phyloP scores from a whole-genome alignment of 2,888 invertebrate genomes.

The Dexiosoma caninum region DNA sequence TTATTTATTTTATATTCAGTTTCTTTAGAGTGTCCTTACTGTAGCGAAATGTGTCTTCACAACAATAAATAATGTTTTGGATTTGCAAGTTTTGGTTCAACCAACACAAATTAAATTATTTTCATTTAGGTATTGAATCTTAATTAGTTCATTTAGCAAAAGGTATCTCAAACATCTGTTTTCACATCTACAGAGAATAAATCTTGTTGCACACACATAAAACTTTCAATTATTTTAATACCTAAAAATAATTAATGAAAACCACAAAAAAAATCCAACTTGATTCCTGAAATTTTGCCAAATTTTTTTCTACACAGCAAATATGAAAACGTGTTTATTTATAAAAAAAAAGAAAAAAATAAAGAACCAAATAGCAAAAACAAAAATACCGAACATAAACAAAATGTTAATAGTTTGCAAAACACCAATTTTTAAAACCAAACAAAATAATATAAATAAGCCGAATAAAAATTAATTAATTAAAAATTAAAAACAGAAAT shows the following conservation, averaged over 20 bases:
- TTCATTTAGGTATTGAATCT: not conserved
- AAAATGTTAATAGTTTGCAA: slow-evolving; percentile 67
- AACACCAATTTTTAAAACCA: slow-evolving; percentile 66
- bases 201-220: not conserved
- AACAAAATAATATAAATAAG: slow-evolving; percentile 34
- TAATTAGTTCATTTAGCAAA: not conserved
- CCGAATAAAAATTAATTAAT: slow-evolving; percentile 34
- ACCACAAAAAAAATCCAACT: slow-evolving; percentile 56
- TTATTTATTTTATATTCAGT: not conserved
- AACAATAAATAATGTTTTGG: not conserved
- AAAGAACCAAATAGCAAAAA: slow-evolving; percentile 43
- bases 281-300: slow-evolving; percentile 67
- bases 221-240: slow-evolving; percentile 4
- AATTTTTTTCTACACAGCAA: slow-evolving; percentile 64
- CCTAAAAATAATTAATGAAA: slow-evolving; percentile 18
- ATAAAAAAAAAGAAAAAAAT: slow-evolving; percentile 37
- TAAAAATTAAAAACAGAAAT: slow-evolving; percentile 51
- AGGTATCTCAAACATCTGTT: not conserved
- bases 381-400: slow-evolving; percentile 51
- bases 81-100: not conserved
- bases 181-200: not conserved
- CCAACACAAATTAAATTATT: not conserved
- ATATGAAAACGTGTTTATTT: slow-evolving; percentile 29
- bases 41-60: not conserved
- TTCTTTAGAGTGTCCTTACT: not conserved